Evolutionary conservation across 2,888 invertebrate species (phyloP).

Genomic region (Leptinotarsa rubiginosa): DNA sequence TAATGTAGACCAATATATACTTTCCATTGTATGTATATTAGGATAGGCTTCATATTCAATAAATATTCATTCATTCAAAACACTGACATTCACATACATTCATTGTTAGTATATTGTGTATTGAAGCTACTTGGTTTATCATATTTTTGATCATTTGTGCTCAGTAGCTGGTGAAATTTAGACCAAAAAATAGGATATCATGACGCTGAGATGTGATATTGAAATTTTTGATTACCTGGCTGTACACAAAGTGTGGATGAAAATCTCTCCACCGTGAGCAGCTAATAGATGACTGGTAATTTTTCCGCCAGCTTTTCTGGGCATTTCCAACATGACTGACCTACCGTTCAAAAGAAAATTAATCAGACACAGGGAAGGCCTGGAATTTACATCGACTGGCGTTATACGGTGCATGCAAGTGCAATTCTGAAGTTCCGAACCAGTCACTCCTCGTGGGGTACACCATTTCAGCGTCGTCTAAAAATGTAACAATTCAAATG

Average conservation of each 20-base stretch:
- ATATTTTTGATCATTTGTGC: no score
- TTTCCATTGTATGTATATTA: no score
- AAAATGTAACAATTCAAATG: constrained; percentile 28
- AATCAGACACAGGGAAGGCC: constrained; percentile 96
- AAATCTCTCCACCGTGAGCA: constrained; percentile 95
- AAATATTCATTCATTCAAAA: no score
- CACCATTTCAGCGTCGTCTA: constrained; percentile 95
- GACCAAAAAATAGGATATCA: neutral
- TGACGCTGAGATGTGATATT: neutral
- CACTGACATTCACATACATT: no score
- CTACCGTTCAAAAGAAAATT: constrained; percentile 96
- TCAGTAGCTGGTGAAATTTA: no score
- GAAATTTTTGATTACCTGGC: constrained; percentile 65
- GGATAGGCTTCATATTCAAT: no score
- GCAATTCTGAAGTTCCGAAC: constrained; percentile 83
- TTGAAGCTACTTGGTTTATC: no score
- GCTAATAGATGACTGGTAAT: constrained; percentile 93
- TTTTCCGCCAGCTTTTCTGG: constrained; percentile 84
- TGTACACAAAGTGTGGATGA: constrained; percentile 91
- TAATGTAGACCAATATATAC: no score
- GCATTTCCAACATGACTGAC: constrained; percentile 93
- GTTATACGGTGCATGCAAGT: constrained; percentile 91
- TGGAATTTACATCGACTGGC: constrained; percentile 95
- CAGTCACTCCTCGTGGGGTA: constrained; percentile 90
- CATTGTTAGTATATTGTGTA: no score